Evolutionary conservation across 2,888 invertebrate species (phyloP), one percentile per base, ranked within the genome.

Genomic region (Orchestes rusci): DNA sequence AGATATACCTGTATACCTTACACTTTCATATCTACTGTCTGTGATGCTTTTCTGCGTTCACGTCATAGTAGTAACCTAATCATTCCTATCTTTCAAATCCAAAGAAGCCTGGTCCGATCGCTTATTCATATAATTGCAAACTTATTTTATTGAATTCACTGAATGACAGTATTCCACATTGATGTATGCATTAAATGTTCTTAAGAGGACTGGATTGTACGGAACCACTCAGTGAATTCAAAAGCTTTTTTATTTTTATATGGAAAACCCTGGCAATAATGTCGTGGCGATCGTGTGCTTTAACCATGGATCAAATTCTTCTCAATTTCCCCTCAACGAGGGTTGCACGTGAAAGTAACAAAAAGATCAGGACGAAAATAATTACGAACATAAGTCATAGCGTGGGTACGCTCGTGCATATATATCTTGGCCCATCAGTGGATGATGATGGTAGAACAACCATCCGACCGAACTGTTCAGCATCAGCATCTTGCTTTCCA

Each of bases 401-500:
- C 62, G 45, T 62, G 60, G 7, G 53, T 45, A 34, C 54, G 48
- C 54, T 64, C 59, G 16, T 62, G 61, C 58, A n/a, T n/a, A 45
- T 63, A 41, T 61, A 51, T 4, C 65, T 49, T 4, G 63, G 63
- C 28, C 61, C 52, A 4, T 64, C 63, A 10, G 41, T 43, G 32
- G 50, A 59, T 20, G 55, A 47, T 48, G 57, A 37, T 45, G 59
- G 59, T 42, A 66, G 40, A 50, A 57, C 49, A 41, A 58, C 50
- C 37, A 58, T 4, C 48, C 52, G 44, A 4, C 58, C 56, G 18
- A 58, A 13, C n/a, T 56, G 33, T 12, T 43, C 38, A 33, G 35
- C 52, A 52, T 62, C 45, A 3, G 15, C 58, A 39, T 64, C 54
- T 17, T 23, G 3, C 12, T 34, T 46, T n/a, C n/a, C 30, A 8